Base-by-base conservation (phyloP, 2,797 vertebrate genomes). In the Brachymystax lenok region DNA sequence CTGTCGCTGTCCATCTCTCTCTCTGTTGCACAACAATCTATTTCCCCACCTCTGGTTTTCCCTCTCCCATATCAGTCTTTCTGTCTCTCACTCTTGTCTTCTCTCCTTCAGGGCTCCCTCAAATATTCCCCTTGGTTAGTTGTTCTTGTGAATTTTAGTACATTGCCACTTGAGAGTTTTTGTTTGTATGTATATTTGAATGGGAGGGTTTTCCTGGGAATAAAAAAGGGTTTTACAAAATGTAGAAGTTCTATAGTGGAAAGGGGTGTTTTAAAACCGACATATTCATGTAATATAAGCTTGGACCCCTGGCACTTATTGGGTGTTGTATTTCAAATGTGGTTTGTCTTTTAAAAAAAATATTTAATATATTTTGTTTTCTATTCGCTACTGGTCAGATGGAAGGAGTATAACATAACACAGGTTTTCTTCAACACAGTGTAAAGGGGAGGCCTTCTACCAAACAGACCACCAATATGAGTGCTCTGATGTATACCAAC, bases 171-270 rank as follows among this genome's bases (percentile, higher is more conserved):
- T 75, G 63, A 76, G 46, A 68, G 27, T 13, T 56, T 40, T 1
- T 63, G 71, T 68, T 79, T 68, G 77, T 75, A 74, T 85, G 71
- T 81, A 77, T 72, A 50, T 46, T 46, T 46, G 10, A 46, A 46
- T 3, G 2, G 40, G 40, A 46, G 40, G 40, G 40, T 40, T 21
- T 46, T 63, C 35, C 35, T 40, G 35, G 8, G 1, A 40, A 40
- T 2, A 40, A 35, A 6, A 83, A 50, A 67, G 63, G 51, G 56
- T 82, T 84, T 83, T 78, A 79, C 59, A 54, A 77, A 78, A 35
- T 79, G 28, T 74, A 74, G 40, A 76, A 76, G 19, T 74, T 64
- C 67, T 54, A 52, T 54, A 46, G 64, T 71, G 71, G 69, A 21
- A 21, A 54, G 74, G 40, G 24, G 21, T 16, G 30, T 80, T 79